Percentiles rank a stretch among this genome's conserved stretches.
These are phyloP conservation scores for Chaetodon trifascialis DNA, from an alignment of 2,113 vertebrate species.

Conservation along the genomic window DNA sequence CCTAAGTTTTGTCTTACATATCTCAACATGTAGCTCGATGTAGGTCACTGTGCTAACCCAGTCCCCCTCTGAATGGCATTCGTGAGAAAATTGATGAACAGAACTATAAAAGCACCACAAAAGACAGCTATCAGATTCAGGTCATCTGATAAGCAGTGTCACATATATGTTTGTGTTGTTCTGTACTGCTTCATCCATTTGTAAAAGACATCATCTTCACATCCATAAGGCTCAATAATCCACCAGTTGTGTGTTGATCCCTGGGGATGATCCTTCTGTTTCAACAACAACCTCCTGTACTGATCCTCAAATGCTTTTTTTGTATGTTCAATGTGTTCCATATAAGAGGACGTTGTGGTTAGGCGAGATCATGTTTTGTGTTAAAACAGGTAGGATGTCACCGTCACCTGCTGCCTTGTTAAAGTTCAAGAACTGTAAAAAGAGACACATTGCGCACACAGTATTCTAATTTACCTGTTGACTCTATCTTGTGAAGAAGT, in stretches of 20 bases:
- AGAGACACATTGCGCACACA: background rate
- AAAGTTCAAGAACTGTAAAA: background rate
- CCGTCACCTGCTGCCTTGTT: background rate
- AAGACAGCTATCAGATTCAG: constrained; percentile 44
- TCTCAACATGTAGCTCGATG: background rate
- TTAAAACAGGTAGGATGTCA: background rate
- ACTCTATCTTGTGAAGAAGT: background rate
- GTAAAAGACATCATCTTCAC: background rate
- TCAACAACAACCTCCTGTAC: background rate
- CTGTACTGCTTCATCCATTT: background rate
- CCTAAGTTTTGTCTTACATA: background rate
- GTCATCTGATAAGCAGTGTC: constrained; percentile 43
- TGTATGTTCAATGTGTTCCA: background rate
- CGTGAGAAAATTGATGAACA: constrained; percentile 6
- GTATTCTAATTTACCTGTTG: background rate
- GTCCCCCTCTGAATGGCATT: background rate
- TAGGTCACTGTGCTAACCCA: constrained; percentile 29
- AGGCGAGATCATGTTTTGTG: background rate
- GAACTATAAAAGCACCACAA: constrained; percentile 23
- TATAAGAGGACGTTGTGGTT: background rate
- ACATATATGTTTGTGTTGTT: constrained; percentile 4
- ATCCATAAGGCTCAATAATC: background rate
- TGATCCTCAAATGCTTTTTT: background rate
- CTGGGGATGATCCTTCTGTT: background rate
- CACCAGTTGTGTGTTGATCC: constrained; percentile 1